phyloP scores from a whole-genome alignment of 2,113 vertebrate species.

The Talpa occidentalis region DNA sequence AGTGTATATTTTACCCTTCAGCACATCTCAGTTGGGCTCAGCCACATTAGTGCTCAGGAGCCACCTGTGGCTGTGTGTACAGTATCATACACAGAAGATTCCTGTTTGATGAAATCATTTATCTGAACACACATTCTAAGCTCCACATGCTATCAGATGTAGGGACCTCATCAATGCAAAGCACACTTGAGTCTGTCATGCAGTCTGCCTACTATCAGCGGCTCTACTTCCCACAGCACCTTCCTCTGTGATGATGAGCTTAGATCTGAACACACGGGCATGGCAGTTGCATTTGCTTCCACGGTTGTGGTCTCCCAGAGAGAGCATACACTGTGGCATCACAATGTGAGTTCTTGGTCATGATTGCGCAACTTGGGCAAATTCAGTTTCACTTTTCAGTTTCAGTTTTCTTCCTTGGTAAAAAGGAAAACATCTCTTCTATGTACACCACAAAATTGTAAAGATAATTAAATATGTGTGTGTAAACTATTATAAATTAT shows the following conservation, averaged over 20 bases:
- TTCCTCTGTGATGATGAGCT: not conserved
- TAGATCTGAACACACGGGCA: rapidly evolving
- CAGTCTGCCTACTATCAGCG: too few relatives aligned
- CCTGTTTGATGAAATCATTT: not conserved
- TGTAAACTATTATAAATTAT: not conserved
- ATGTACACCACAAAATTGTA: not conserved
- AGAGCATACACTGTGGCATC: rapidly evolving
- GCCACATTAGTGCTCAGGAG: not conserved
- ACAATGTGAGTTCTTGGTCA: not conserved
- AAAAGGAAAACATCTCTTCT: not conserved
- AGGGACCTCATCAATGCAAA: not conserved
- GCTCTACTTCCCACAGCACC: not conserved
- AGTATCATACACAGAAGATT: not conserved
- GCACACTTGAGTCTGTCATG: not conserved
- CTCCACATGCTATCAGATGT: not conserved
- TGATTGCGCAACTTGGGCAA: not conserved
- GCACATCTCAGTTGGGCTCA: not conserved
- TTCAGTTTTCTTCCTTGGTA: not conserved
- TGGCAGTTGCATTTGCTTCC: not conserved
- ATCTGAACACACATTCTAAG: not conserved
- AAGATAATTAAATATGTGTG: not conserved
- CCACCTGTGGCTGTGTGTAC: not conserved
- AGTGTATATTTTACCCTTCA: not conserved
- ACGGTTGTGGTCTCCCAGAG: too few relatives aligned
- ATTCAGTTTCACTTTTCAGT: not conserved